Evolutionary conservation across 2,797 vertebrate species (phyloP).

Genomic region (Heteromormyrus szaboi): DNA sequence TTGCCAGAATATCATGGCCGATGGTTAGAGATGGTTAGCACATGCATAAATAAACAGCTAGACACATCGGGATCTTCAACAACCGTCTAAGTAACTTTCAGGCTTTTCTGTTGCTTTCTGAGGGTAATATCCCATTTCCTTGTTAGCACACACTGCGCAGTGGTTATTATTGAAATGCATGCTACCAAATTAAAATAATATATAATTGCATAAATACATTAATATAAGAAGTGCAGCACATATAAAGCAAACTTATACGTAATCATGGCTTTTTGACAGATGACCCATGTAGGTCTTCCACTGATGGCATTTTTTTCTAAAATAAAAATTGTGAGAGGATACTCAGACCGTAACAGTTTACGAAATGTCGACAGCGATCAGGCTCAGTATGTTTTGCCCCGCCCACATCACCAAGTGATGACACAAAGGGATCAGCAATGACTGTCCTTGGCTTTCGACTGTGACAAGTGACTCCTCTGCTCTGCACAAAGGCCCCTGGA

Average conservation of each 20-base stretch:
- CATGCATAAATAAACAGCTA: not conserved
- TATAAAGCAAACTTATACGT: not conserved
- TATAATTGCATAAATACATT: not conserved
- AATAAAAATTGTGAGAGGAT: not conserved
- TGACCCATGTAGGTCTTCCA: not conserved
- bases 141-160: not conserved
- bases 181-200: not conserved
- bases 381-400: not conserved
- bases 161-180: not conserved
- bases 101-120: not conserved
- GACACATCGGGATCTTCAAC: not conserved
- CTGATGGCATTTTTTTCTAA: not conserved
- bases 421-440: not conserved
- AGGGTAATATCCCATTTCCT: not conserved
- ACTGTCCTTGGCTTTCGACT: not conserved
- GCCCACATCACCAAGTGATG: not conserved
- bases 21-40: not conserved
- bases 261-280: not conserved
- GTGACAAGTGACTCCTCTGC: not conserved
- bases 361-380: not conserved
- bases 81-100: not conserved
- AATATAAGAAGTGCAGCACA: not conserved
- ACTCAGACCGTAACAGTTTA: not conserved
- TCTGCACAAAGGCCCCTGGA: not conserved
- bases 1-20: not conserved